Evolutionary conservation across 2,113 vertebrate genomes (phyloP).

Genomic region (Ornithorhynchus anatinus): DNA sequence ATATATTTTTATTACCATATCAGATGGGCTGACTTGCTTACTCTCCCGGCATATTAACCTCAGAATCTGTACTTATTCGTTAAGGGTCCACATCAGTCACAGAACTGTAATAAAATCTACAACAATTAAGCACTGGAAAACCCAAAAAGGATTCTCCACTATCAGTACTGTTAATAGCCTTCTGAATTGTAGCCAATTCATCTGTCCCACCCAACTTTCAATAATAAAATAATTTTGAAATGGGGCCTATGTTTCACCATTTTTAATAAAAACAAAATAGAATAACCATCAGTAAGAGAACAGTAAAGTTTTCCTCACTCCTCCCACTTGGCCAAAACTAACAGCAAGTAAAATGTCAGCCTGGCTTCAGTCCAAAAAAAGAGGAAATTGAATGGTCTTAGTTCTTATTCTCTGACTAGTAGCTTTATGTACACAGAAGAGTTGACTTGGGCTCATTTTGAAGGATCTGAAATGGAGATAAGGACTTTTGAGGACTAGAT

Average conservation of each 20-base stretch:
- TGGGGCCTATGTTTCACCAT: conserved; percentile 79
- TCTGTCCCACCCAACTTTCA: conserved; percentile 78
- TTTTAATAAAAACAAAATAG: conserved; percentile 89
- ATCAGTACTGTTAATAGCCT: conserved; percentile 77
- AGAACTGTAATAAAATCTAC: conserved; percentile 67
- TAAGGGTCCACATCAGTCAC: conserved; percentile 72
- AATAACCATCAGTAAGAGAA: conserved; percentile 80
- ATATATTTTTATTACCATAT: conserved; percentile 78
- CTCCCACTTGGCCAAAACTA: conserved; percentile 80
- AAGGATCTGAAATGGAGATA: conserved; percentile 75
- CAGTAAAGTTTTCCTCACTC: conserved; percentile 77
- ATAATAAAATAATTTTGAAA: conserved; percentile 86
- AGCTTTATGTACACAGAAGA: conserved; percentile 77
- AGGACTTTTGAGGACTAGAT: conserved; percentile 72
- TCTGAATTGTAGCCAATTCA: conserved; percentile 73
- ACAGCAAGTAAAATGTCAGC: conserved; percentile 81
- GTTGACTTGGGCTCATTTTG: conserved; percentile 73
- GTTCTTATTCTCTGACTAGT: conserved; percentile 80
- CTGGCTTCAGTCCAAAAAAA: conserved; percentile 74
- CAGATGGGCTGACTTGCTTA: conserved; percentile 76
- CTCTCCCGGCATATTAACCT: conserved; percentile 77
- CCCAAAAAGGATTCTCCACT: conserved; percentile 71
- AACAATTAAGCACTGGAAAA: conserved; percentile 69
- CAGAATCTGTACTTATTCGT: conserved; percentile 76
- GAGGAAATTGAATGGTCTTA: conserved; percentile 78